Percentiles rank a stretch among this genome's conserved stretches.
Conservation (phyloP, 2,113 vertebrate species). For the Rattus norvegicus region DNA sequence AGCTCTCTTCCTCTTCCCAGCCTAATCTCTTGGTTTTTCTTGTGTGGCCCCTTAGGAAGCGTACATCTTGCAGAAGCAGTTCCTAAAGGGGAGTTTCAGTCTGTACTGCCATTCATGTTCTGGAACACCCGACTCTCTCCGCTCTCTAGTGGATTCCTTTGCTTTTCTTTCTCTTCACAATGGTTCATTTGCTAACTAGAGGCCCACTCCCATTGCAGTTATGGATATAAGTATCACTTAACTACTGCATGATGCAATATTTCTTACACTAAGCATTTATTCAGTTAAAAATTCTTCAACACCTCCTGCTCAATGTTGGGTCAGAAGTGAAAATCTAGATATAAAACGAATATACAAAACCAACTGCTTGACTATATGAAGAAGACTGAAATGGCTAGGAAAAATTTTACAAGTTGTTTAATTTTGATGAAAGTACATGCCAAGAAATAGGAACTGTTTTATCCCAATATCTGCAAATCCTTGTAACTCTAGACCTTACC, state of each 20-base stretch:
- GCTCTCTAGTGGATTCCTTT: background rate
- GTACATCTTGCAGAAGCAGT: background rate
- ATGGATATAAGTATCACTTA: background rate
- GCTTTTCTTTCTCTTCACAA: background rate
- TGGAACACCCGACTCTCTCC: background rate
- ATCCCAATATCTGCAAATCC: background rate
- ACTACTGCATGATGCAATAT: background rate
- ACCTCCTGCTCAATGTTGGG: background rate
- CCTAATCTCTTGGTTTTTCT: background rate
- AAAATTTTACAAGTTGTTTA: background rate
- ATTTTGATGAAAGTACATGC: constrained; percentile 8
- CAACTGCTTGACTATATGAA: background rate
- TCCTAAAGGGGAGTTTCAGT: background rate
- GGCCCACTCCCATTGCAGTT: background rate
- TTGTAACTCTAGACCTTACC: constrained; percentile 34
- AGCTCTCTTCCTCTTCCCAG: too few species aligned
- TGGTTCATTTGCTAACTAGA: background rate
- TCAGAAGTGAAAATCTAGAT: constrained; percentile 38
- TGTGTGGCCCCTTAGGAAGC: background rate
- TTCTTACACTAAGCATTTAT: background rate
- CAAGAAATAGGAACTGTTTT: constrained; percentile 16
- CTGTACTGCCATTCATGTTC: background rate
- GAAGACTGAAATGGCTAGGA: background rate
- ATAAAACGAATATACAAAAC: background rate
- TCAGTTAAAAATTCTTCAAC: background rate